Evolutionary conservation across 1,140 invertebrate species (phyloP), one percentile per base, ranked within the genome.

Genomic region (Cotesia chilonis): DNA sequence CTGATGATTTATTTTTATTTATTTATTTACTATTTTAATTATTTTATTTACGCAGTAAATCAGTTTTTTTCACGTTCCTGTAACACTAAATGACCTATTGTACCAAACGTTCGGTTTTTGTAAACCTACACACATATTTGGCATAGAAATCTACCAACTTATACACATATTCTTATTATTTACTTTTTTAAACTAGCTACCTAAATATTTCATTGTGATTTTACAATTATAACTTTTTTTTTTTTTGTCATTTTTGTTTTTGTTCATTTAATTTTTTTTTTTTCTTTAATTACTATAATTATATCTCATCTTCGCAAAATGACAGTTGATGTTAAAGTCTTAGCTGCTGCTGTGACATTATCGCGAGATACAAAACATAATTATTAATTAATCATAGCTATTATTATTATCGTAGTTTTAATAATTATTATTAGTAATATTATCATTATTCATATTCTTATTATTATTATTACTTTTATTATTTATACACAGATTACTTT

Each of bases 131-230:
- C 78, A 84, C 74, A 80, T 84, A 84, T 85, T 85, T 85, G 84
- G 84, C 83, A 85, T 84, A 82, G 79, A 83, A 84, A 85, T 78
- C 80, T 81, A 82, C 78, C 80, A 76, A 78, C 76, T 81, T 80
- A 77, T 76, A 73, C 77, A 78, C 77, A 75, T 77, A 75, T 9
- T 55, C 17, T 57, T 57, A 14, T 77, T 68, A 76, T 73, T 69
- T 10, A 5, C 1, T 28, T 28, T 28, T 28, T 61, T 72, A 73
- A 66, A 60, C 76, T 75, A 77, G 74, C 76, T 77, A 77, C 76
- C 74, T 77, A 77, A 63, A 67, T 55, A 64, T 73, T 20, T 47
- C 64, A 70, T 69, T 38, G 71, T 61, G 17, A 69, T 74, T 72
- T 47, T 63, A 72, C 73, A 72, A 55, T 76, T 75, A 76, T 71